phyloP scores from a whole-genome alignment of 1,140 invertebrate genomes.

The Mactra quadrangularis region DNA sequence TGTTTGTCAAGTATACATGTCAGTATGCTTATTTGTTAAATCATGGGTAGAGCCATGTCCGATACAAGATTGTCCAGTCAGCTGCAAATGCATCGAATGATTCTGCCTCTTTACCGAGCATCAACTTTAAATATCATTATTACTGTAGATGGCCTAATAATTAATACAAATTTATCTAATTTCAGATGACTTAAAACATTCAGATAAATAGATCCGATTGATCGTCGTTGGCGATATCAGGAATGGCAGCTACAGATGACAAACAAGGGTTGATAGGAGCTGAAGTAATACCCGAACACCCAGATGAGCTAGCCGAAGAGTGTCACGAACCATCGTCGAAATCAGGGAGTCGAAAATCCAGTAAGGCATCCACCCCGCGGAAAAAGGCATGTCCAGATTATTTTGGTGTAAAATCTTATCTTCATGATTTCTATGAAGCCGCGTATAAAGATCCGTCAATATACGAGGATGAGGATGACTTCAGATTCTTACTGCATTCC shows the following conservation, averaged over 20 bases:
- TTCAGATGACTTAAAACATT: slow-evolving; percentile 28
- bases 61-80: too few species aligned
- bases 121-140: too few species aligned
- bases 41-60: too few species aligned
- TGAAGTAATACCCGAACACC: not conserved
- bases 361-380: slow-evolving; percentile 35
- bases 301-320: slow-evolving; percentile 62
- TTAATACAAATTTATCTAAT: not conserved
- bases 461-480: slow-evolving; percentile 84
- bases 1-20: too few species aligned
- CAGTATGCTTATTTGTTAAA: too few species aligned
- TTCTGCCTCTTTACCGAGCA: too few species aligned
- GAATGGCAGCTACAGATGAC: slow-evolving; percentile 50
- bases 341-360: slow-evolving; percentile 48
- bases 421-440: slow-evolving; percentile 85
- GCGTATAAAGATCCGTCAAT: slow-evolving; percentile 68
- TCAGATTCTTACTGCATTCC: slow-evolving; percentile 83
- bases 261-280: slow-evolving; percentile 34
- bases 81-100: too few species aligned
- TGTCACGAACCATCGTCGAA: slow-evolving; percentile 59
- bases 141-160: too few species aligned
- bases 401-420: slow-evolving; percentile 85
- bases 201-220: not conserved
- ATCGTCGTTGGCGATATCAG: slow-evolving; percentile 26
- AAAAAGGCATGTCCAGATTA: slow-evolving; percentile 80